Evolutionary conservation across 1,140 invertebrate genomes (phyloP).

Genomic region (Brachionus plicatilis): DNA sequence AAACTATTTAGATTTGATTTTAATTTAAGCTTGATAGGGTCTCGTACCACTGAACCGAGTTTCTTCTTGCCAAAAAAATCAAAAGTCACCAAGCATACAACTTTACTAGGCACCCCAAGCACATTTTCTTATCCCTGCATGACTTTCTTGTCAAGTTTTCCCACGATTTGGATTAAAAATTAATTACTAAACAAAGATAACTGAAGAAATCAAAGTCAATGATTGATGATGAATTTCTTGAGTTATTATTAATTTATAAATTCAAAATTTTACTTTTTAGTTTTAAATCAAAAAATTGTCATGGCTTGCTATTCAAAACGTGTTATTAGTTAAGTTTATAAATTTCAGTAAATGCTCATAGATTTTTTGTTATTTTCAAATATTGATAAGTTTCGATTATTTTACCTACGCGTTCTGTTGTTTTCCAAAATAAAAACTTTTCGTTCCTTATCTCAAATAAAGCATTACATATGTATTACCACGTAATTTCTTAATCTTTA

Average conservation of each 20-base stretch:
- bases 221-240: constrained; percentile 19
- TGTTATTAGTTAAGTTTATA: neutral
- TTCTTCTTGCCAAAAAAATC: neutral
- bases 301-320: neutral
- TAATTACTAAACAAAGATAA: constrained; percentile 12
- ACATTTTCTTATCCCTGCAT: neutral
- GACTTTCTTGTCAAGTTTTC: neutral
- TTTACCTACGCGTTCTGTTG: neutral
- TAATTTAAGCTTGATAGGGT: neutral
- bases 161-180: constrained; percentile 18
- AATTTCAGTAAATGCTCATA: neutral
- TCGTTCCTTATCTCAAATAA: neutral
- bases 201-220: neutral
- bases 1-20: neutral
- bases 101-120: neutral
- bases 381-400: neutral
- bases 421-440: neutral
- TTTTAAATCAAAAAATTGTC: constrained; percentile 23
- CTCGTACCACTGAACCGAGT: neutral
- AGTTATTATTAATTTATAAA: neutral
- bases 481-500: neutral
- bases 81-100: neutral
- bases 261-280: neutral
- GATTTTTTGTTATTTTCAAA: neutral
- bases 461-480: neutral